Percentiles rank a stretch among this genome's conserved stretches.
These are phyloP conservation scores for Acromyrmex heyeri DNA, from an alignment of 1,140 invertebrate species.

Conservation along the genomic window DNA sequence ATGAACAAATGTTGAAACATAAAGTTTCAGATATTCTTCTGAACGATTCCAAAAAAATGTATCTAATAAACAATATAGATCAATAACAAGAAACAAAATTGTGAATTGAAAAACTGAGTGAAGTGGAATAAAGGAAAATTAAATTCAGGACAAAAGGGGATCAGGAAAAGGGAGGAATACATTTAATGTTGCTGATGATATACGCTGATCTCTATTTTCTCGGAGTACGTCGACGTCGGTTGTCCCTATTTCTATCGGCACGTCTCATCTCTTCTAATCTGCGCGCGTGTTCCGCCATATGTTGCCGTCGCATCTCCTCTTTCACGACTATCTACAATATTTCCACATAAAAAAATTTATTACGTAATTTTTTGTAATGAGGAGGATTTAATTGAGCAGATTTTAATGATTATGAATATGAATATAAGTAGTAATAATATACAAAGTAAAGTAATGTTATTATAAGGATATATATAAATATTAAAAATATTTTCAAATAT, in stretches of 20 bases:
- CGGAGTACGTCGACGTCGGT: constrained; percentile 84
- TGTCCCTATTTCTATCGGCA: constrained; percentile 82
- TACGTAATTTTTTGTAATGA: no score
- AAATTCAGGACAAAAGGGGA: constrained; percentile 59
- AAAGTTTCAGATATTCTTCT: constrained; percentile 1
- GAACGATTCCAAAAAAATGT: neutral
- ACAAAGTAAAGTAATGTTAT: no score
- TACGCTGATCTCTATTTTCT: constrained; percentile 83
- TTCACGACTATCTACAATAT: constrained; percentile 92
- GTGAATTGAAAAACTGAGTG: neutral
- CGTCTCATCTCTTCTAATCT: constrained; percentile 91
- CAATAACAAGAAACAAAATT: neutral
- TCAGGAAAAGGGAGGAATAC: constrained; percentile 63
- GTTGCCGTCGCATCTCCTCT: constrained; percentile 94
- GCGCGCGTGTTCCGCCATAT: constrained; percentile 94
- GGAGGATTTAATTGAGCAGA: no score
- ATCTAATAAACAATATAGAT: constrained; percentile 6
- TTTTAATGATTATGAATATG: no score
- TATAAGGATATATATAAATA: no score
- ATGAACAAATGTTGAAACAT: neutral
- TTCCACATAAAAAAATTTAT: constrained; percentile 10
- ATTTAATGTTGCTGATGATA: constrained; percentile 56
- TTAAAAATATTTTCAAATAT: no score
- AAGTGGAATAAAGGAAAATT: constrained; percentile 24
- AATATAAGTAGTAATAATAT: no score